Evolutionary conservation across 2,113 vertebrate genomes (phyloP).

Genomic region (Dendropsophus ebraccatus): DNA sequence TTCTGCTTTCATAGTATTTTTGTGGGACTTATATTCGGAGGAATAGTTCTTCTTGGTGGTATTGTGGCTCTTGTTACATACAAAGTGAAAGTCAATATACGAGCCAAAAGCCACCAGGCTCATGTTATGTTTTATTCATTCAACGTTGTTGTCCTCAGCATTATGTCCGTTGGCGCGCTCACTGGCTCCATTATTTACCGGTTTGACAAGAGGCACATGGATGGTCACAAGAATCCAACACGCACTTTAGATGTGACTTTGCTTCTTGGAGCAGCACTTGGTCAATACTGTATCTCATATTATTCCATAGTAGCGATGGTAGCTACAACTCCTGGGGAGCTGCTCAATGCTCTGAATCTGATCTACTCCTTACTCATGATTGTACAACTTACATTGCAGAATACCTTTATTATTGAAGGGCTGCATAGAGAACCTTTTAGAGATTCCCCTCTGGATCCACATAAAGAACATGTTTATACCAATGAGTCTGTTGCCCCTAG

Average conservation of each 20-base stretch:
- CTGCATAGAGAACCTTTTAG: constrained; percentile 75
- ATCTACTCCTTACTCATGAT: constrained; percentile 71
- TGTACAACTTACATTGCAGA: constrained; percentile 76
- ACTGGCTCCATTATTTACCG: constrained; percentile 69
- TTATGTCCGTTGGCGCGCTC: constrained; percentile 70
- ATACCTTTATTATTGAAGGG: constrained; percentile 80
- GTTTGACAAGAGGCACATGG: constrained; percentile 73
- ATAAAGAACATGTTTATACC: constrained; percentile 76
- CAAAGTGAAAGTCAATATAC: constrained; percentile 70
- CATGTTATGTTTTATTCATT: constrained; percentile 73
- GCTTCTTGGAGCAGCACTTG: constrained; percentile 75
- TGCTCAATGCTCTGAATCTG: constrained; percentile 69
- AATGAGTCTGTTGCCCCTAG: constrained; percentile 76
- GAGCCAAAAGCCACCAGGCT: constrained; percentile 57
- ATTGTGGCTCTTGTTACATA: constrained; percentile 76
- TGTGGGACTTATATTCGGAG: constrained; percentile 68
- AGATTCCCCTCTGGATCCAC: constrained; percentile 61
- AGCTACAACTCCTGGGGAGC: constrained; percentile 60
- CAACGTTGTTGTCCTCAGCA: constrained; percentile 70
- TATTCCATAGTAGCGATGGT: constrained; percentile 76
- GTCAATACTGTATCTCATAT: constrained; percentile 77
- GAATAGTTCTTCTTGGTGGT: constrained; percentile 70
- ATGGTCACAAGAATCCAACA: constrained; percentile 76
- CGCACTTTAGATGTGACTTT: constrained; percentile 78
- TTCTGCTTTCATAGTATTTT: constrained; percentile 67